phyloP scores from a whole-genome alignment of 2,797 vertebrate species.

The Dipus sagitta region DNA sequence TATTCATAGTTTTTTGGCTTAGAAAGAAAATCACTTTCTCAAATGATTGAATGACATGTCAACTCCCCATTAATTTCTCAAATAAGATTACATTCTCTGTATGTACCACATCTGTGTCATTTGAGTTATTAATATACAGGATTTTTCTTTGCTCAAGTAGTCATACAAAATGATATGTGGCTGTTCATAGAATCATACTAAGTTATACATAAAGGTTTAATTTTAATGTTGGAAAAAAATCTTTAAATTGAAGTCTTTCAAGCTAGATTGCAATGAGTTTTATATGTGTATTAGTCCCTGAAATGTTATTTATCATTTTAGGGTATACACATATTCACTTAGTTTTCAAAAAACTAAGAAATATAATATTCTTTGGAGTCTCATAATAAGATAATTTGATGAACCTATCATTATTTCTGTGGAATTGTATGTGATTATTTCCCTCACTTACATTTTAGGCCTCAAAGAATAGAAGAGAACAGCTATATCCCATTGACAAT shows the following conservation, averaged over 20 bases:
- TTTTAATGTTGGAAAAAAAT: not conserved
- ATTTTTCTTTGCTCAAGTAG: not conserved
- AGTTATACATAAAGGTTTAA: not conserved
- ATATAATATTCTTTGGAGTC: not conserved
- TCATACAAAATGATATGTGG: not conserved
- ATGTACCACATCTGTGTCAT: not conserved
- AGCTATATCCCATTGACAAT: not conserved
- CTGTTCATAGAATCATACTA: not conserved
- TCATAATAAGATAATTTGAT: not conserved
- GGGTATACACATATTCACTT: not conserved
- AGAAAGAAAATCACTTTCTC: constrained; percentile 2
- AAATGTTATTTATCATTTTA: not conserved
- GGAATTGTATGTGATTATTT: not conserved
- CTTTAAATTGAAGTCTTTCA: not conserved
- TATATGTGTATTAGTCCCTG: not conserved
- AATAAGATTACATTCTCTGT: not conserved
- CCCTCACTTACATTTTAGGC: not conserved
- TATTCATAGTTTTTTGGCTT: not conserved
- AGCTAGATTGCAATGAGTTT: not conserved
- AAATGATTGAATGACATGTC: not conserved
- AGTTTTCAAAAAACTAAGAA: not conserved
- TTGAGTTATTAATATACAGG: not conserved
- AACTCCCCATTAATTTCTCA: not conserved
- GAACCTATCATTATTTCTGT: not conserved
- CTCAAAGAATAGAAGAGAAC: constrained; percentile 33